A percentile compares a stretch with the other conserved stretches of the same genome.
These are phyloP conservation scores for Chromoteleia sp. DNA, from an alignment of 2,888 invertebrate genomes.

Conservation along the genomic window DNA sequence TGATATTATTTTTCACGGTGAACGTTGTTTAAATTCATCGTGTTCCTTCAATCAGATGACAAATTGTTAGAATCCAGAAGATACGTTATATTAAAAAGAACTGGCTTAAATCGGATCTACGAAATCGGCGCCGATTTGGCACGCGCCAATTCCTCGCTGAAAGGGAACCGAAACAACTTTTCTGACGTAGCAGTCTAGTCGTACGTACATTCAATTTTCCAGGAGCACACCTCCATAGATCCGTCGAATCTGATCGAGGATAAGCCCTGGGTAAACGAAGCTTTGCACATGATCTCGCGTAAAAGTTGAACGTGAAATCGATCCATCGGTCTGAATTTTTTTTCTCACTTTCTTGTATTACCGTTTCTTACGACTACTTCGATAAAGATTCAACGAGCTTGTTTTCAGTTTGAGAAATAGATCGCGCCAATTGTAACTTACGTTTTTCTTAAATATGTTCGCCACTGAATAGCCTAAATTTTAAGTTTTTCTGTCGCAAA, in stretches of 20 bases:
- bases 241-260: slow-evolving; percentile 59
- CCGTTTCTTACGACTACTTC: slow-evolving; percentile 21
- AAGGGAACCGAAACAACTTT: slow-evolving; percentile 41
- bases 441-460: background rate
- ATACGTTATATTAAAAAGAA: slow-evolving; percentile 31
- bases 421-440: slow-evolving; percentile 21
- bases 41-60: slow-evolving; percentile 3
- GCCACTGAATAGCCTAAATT: background rate
- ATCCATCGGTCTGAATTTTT: slow-evolving; percentile 24
- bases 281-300: slow-evolving; percentile 59
- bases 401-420: slow-evolving; percentile 28
- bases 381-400: slow-evolving; percentile 12
- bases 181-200: slow-evolving; percentile 35
- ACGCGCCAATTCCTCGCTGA: slow-evolving; percentile 51
- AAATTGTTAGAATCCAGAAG: slow-evolving; percentile 22
- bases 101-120: slow-evolving; percentile 35
- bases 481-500: background rate
- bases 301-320: slow-evolving; percentile 56
- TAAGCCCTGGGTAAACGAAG: slow-evolving; percentile 61
- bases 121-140: slow-evolving; percentile 47
- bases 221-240: slow-evolving; percentile 45
- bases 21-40: too few relatives aligned
- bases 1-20: too few relatives aligned
- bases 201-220: slow-evolving; percentile 64
- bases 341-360: slow-evolving; percentile 18